Conservation (phyloP, 1,140 invertebrate genomes). For the Saxidomus purpurata region DNA sequence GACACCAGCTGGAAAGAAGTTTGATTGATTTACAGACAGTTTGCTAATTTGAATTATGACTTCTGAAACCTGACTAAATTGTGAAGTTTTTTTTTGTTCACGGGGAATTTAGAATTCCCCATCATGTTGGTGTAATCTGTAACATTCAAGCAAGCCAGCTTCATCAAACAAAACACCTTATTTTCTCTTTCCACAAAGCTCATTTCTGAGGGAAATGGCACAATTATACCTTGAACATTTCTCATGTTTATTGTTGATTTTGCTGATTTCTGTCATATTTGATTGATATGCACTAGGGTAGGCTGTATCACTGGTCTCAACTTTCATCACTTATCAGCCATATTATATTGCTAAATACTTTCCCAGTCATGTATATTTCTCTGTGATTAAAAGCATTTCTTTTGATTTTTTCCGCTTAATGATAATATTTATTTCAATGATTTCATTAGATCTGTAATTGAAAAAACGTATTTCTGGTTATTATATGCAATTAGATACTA, state of each 20-base stretch:
- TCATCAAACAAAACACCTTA: too few species aligned
- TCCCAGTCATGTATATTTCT: slow-evolving; percentile 4
- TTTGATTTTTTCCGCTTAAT: neutral
- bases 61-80: too few species aligned
- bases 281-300: slow-evolving; percentile 31
- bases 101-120: too few species aligned
- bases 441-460: neutral
- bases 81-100: too few species aligned
- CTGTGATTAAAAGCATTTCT: neutral
- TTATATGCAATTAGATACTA: too few species aligned
- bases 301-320: neutral
- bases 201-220: too few species aligned
- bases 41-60: too few species aligned
- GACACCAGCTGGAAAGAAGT: too few species aligned
- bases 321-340: slow-evolving; percentile 1
- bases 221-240: neutral
- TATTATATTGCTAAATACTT: slow-evolving; percentile 41
- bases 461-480: neutral
- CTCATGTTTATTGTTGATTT: slow-evolving; percentile 29
- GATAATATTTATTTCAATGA: neutral
- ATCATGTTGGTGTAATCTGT: too few species aligned
- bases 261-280: slow-evolving; percentile 39
- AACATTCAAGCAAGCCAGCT: too few species aligned
- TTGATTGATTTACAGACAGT: too few species aligned
- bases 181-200: too few species aligned